phyloP scores from a whole-genome alignment of 2,113 vertebrate species.

The Peucedramus taeniatus region DNA sequence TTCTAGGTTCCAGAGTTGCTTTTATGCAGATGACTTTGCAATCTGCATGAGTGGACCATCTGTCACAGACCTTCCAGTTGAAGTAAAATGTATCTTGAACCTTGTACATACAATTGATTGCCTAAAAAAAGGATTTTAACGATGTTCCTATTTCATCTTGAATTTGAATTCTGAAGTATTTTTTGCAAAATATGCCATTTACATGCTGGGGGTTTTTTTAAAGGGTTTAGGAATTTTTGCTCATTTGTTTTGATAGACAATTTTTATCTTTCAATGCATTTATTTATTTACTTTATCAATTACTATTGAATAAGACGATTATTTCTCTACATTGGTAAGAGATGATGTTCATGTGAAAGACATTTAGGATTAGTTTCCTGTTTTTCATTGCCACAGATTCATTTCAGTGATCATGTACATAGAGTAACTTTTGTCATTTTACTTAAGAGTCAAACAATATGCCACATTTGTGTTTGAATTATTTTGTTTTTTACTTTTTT shows the following conservation, averaged over 20 bases:
- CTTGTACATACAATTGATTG: neutral
- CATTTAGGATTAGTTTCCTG: neutral
- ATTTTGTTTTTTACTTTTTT: neutral
- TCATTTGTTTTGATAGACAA: neutral
- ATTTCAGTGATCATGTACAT: neutral
- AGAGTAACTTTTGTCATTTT: neutral
- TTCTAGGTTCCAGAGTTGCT: neutral
- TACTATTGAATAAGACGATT: neutral
- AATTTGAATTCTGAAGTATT: neutral
- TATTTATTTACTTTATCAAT: neutral
- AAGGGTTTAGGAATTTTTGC: neutral
- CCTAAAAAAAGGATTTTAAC: neutral
- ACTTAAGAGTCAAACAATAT: neutral
- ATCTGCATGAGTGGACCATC: neutral
- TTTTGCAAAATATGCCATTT: neutral
- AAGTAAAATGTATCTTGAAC: neutral
- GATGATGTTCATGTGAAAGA: neutral
- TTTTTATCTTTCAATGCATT: neutral
- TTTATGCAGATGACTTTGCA: neutral
- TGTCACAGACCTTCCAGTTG: constrained; percentile 15
- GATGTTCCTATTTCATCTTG: neutral
- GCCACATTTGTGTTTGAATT: neutral
- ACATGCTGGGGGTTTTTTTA: neutral
- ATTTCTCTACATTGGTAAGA: neutral
- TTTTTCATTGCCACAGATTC: neutral